Evolutionary conservation across 92 coral and sea anemone genomes (phyloP).

Genomic region (Epizoanthus scotinus): DNA sequence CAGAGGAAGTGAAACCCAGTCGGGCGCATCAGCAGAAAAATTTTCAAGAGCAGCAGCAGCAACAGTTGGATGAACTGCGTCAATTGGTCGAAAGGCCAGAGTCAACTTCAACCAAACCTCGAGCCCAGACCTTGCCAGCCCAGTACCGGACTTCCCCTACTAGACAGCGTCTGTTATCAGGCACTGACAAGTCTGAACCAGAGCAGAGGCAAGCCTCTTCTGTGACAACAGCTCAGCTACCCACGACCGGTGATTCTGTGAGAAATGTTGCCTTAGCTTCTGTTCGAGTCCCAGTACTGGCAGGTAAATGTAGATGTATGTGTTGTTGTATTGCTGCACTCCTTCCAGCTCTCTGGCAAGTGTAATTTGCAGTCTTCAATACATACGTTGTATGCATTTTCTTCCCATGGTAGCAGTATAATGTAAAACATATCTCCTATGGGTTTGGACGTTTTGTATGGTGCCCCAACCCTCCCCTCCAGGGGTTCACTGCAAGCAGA

Average conservation of each 20-base stretch:
- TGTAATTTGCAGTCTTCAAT: too few species aligned
- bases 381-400: too few species aligned
- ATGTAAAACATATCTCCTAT: too few species aligned
- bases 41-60: conserved; percentile 59
- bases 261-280: conserved; percentile 41
- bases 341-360: too few species aligned
- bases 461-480: too few species aligned
- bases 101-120: conserved; percentile 46
- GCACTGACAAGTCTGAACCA: conserved; percentile 31
- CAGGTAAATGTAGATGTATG: background rate
- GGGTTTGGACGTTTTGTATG: too few species aligned
- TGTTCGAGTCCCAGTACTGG: conserved; percentile 6
- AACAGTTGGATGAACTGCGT: conserved; percentile 58
- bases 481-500: too few species aligned
- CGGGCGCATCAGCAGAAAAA: conserved; percentile 38
- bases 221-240: conserved; percentile 20
- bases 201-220: conserved; percentile 18
- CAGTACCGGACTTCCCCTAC: conserved; percentile 51
- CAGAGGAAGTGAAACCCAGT: conserved; percentile 56
- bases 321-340: too few species aligned
- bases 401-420: too few species aligned
- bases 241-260: conserved; percentile 21
- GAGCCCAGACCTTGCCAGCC: conserved; percentile 71
- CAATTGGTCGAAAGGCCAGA: conserved; percentile 50
- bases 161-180: conserved; percentile 12